These are phyloP conservation scores for Pseudococcus longispinus DNA, from an alignment of 2,888 invertebrate species.

Conservation along the genomic window DNA sequence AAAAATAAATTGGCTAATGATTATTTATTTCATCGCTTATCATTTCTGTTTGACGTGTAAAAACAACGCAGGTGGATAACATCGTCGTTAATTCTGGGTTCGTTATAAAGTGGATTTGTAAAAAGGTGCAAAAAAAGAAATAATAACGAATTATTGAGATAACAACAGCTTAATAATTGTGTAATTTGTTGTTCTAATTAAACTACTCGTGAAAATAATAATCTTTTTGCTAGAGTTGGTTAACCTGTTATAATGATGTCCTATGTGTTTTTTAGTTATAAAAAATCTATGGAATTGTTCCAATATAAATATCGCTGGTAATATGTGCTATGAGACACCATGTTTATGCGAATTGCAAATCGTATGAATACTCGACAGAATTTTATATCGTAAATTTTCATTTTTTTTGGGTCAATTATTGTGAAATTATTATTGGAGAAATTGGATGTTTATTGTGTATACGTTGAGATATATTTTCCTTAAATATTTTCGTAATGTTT, in stretches of 20 bases:
- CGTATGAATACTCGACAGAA: neutral
- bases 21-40: neutral
- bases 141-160: neutral
- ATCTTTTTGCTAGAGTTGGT: neutral
- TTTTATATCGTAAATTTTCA: neutral
- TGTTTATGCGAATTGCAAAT: neutral
- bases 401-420: neutral
- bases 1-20: neutral
- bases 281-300: neutral
- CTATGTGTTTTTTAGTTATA: neutral
- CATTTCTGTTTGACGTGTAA: neutral
- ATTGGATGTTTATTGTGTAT: no score
- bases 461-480: no score
- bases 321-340: neutral
- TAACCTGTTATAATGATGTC: neutral
- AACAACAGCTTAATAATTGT: neutral
- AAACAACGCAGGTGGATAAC: neutral
- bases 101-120: neutral
- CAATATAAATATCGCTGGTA: neutral
- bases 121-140: neutral
- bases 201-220: neutral
- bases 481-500: no score
- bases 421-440: neutral
- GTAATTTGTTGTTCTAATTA: neutral
- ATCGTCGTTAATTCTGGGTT: neutral